Evolutionary conservation across 2,113 vertebrate species (phyloP).

Genomic region (Galeopterus variegatus): DNA sequence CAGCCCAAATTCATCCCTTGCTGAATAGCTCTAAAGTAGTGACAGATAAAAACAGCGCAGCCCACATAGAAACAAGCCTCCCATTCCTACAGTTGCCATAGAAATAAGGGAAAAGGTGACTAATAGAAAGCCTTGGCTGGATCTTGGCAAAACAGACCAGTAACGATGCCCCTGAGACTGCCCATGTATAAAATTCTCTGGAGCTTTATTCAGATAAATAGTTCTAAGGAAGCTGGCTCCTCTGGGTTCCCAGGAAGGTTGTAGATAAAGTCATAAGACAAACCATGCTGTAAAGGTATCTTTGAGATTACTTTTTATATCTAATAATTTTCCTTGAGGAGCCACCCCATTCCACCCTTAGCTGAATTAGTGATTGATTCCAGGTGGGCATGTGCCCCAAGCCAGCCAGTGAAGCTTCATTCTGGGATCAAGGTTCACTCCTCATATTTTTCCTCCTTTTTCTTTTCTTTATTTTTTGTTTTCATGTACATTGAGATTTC

Average conservation of each 20-base stretch:
- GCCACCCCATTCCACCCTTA: not conserved
- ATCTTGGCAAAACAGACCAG: not conserved
- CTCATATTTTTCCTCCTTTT: not conserved
- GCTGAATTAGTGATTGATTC: not conserved
- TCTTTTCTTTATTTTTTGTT: not conserved
- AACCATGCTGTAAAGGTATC: not conserved
- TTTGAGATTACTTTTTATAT: not conserved
- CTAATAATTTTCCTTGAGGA: not conserved
- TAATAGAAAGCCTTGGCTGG: slow-evolving; percentile 2
- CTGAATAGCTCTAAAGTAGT: slow-evolving; percentile 11
- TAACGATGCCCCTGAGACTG: not conserved
- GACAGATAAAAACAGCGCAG: slow-evolving; percentile 52
- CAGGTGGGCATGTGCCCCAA: too few species aligned
- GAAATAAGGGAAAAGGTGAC: slow-evolving; percentile 69
- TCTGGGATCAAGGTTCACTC: not conserved
- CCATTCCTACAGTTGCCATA: slow-evolving; percentile 60
- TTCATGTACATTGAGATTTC: not conserved
- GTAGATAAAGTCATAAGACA: not conserved
- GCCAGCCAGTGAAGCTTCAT: not conserved
- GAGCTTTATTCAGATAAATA: not conserved
- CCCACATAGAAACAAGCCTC: slow-evolving; percentile 70
- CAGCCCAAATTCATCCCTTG: not conserved
- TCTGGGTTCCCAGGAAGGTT: not conserved
- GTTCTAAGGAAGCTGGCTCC: not conserved
- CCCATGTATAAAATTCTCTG: not conserved